Conservation (phyloP, 2,113 vertebrate species). For the Apus apus region DNA sequence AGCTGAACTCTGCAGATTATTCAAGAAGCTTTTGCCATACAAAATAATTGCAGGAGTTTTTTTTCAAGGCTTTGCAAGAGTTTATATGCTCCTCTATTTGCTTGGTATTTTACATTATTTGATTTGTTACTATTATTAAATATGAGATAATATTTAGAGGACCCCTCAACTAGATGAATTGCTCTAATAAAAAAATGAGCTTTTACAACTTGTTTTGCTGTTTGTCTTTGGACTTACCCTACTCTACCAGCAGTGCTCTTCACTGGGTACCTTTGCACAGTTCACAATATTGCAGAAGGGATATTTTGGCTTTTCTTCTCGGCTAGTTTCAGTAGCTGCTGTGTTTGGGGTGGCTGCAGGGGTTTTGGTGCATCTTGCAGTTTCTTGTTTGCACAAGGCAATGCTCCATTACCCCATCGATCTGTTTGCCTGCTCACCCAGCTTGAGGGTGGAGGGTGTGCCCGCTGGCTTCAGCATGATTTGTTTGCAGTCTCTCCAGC, state of each 20-base stretch:
- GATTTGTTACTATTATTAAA: not conserved
- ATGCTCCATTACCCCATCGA: not conserved
- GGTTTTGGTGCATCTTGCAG: not conserved
- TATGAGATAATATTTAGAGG: not conserved
- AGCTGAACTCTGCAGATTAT: not conserved
- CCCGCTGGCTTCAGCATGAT: not conserved
- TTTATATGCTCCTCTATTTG: not conserved
- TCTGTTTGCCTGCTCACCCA: not conserved
- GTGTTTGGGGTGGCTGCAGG: accelerated
- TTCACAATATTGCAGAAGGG: not conserved
- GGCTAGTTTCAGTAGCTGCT: not conserved
- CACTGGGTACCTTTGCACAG: not conserved
- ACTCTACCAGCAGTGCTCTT: not conserved
- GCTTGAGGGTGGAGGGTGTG: not conserved
- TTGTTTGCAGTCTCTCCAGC: not conserved
- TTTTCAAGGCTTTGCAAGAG: not conserved
- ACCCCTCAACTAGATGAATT: not conserved
- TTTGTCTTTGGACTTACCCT: not conserved
- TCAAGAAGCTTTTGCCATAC: not conserved
- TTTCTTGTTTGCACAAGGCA: not conserved
- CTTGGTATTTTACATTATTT: not conserved
- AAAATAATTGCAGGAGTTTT: not conserved
- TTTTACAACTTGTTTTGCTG: not conserved
- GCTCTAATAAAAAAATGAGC: not conserved
- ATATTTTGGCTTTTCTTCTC: not conserved